Evolutionary conservation across 2,113 vertebrate species (phyloP).

Genomic region (Trichechus manatus): DNA sequence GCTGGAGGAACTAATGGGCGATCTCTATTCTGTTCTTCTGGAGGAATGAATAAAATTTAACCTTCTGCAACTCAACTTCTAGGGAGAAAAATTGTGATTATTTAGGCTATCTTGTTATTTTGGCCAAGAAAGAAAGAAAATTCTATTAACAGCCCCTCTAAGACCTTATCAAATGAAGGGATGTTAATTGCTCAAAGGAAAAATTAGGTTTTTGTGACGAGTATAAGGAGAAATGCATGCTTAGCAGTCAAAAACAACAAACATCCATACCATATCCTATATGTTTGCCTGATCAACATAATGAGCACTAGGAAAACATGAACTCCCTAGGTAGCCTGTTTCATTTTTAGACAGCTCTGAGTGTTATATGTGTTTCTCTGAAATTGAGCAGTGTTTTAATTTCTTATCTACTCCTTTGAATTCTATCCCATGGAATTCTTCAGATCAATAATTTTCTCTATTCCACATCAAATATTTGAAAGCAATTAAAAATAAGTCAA

Average conservation of each 20-base stretch:
- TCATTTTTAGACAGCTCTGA: background rate
- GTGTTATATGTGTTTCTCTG: background rate
- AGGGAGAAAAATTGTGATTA: constrained; percentile 2
- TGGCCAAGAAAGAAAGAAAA: background rate
- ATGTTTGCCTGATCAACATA: background rate
- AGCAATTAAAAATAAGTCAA: constrained; percentile 47
- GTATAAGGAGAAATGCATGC: background rate
- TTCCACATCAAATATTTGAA: constrained; percentile 23
- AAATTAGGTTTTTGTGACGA: background rate
- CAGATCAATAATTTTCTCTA: background rate
- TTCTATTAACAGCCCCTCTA: background rate
- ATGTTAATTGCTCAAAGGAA: background rate
- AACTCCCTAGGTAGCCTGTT: background rate
- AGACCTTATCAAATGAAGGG: background rate
- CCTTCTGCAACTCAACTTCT: background rate
- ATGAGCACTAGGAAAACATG: background rate
- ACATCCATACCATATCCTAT: background rate
- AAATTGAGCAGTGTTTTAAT: background rate
- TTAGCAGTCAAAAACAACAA: background rate
- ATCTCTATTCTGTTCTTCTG: background rate
- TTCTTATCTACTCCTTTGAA: constrained; percentile 6
- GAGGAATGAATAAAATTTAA: background rate
- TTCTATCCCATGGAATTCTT: background rate
- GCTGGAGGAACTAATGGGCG: background rate
- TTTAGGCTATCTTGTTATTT: background rate